phyloP scores from a whole-genome alignment of 1,140 invertebrate species.

The Calephelis nemesis region DNA sequence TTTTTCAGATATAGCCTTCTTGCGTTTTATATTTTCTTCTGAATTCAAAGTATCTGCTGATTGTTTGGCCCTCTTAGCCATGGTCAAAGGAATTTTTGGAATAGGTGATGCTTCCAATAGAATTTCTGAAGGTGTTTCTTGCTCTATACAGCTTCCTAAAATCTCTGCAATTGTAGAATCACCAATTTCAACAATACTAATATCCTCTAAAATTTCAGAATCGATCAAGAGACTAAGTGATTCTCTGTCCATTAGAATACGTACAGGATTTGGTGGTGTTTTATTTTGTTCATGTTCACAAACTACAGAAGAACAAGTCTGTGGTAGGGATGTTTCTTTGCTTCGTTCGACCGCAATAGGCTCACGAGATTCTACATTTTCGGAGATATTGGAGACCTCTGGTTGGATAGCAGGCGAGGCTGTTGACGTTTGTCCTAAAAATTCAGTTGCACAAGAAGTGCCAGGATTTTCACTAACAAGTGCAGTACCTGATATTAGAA shows the following conservation, averaged over 20 bases:
- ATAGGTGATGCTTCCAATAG: slow-evolving; percentile 34
- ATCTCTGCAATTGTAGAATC: slow-evolving; percentile 28
- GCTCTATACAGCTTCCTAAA: slow-evolving; percentile 27
- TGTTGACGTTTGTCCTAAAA: not conserved
- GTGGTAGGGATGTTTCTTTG: slow-evolving; percentile 22
- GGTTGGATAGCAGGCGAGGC: not conserved
- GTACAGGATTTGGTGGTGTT: slow-evolving; percentile 24
- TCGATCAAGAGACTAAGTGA: slow-evolving; percentile 31
- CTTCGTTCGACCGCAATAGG: not conserved
- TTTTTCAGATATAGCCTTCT: slow-evolving; percentile 27
- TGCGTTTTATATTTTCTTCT: slow-evolving; percentile 28
- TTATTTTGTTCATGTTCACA: slow-evolving; percentile 21
- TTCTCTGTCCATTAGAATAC: slow-evolving; percentile 23
- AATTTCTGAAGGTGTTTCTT: slow-evolving; percentile 39
- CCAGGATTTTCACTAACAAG: not conserved
- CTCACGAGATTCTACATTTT: slow-evolving; percentile 13
- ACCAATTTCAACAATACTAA: slow-evolving; percentile 29
- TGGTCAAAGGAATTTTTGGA: slow-evolving; percentile 30
- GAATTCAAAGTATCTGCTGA: slow-evolving; percentile 21
- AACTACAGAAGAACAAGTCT: slow-evolving; percentile 15
- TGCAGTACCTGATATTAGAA: slow-evolving; percentile 14
- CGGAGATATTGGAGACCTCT: not conserved
- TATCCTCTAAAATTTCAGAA: slow-evolving; percentile 35
- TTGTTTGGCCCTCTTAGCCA: slow-evolving; percentile 21
- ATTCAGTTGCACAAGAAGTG: not conserved